Conservation (phyloP, 2,797 vertebrate genomes). For the Paramormyrops hopkinsi region DNA sequence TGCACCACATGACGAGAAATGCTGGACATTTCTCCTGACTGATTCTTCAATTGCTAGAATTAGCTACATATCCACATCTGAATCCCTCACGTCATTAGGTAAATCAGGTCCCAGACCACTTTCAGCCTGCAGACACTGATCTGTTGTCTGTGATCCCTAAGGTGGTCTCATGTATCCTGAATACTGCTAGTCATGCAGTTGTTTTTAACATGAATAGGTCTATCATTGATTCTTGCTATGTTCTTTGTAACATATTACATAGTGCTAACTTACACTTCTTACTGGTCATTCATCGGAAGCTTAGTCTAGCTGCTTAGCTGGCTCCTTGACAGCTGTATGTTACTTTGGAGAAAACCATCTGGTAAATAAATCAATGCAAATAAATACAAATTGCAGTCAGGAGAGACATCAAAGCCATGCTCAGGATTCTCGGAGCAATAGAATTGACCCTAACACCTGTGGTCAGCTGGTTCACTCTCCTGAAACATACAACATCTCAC, state of each 20-base stretch:
- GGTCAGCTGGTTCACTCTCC: neutral
- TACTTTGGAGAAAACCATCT: neutral
- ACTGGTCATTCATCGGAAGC: neutral
- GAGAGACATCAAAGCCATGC: neutral
- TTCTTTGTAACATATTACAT: neutral
- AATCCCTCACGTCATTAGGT: neutral
- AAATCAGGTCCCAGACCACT: neutral
- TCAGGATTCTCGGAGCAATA: neutral
- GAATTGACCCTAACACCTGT: neutral
- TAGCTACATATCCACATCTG: neutral
- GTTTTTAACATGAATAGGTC: neutral
- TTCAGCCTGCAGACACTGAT: neutral
- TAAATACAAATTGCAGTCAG: neutral
- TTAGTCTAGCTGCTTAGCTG: neutral
- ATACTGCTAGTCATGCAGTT: neutral
- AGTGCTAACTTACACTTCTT: neutral
- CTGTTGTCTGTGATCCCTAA: neutral
- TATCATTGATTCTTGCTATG: neutral
- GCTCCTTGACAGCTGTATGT: neutral
- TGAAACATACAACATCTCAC: neutral
- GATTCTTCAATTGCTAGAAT: neutral
- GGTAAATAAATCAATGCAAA: neutral
- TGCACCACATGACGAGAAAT: neutral
- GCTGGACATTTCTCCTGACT: neutral
- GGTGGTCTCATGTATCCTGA: neutral